Evolutionary conservation across 2,113 vertebrate species (phyloP), one percentile per base, ranked within the genome.

Genomic region (Neodontobutis hainanensis): DNA sequence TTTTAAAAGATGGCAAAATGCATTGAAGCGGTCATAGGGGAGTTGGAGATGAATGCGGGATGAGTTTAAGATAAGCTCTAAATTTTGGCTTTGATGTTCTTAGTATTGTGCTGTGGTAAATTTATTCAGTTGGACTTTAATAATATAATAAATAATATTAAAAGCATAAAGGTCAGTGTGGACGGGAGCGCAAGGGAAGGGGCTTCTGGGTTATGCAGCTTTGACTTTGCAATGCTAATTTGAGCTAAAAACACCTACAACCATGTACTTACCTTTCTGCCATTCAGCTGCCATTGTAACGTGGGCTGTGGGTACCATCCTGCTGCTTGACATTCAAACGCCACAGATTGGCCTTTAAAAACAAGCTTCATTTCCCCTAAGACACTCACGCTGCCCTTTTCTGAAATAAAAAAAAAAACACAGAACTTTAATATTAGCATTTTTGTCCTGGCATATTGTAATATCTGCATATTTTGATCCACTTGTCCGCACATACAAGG

Each of bases 291-390:
- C 96, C 96, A 97, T 43, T 84, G 68, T 49, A 97, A 79, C 14
- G 59, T 50, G 5, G 95, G 95, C 73, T 77, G 66, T 0, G 94
- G 94, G 66, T 56, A 77, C 95, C 96, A 97, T 84, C 91, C 93
- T 55, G 48, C 50, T 5, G 93, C 94, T 71, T 68, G 82, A 42
- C 95, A 96, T 82, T 92, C 80, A 85, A 96, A 91, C 56, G 83
- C 78, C 74, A 91, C 46, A 19, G 82, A 79, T 16, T 89, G 47
- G 2, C 92, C 94, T 68, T 89, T 85, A 59, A 63, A 78, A 68
- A 90, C 92, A 47, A 90, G 74, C 42, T 83, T 75, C 56, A 88
- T 80, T 6, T 50, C 87, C 66, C 84, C 87, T 58, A 78, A 80
- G 65, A 96, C 87, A 80, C 38, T 27, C 89, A 97, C 88, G 7